Evolutionary conservation across 2,797 vertebrate species (phyloP), one percentile per base, ranked within the genome.

Genomic region (Macrochelys suwanniensis): DNA sequence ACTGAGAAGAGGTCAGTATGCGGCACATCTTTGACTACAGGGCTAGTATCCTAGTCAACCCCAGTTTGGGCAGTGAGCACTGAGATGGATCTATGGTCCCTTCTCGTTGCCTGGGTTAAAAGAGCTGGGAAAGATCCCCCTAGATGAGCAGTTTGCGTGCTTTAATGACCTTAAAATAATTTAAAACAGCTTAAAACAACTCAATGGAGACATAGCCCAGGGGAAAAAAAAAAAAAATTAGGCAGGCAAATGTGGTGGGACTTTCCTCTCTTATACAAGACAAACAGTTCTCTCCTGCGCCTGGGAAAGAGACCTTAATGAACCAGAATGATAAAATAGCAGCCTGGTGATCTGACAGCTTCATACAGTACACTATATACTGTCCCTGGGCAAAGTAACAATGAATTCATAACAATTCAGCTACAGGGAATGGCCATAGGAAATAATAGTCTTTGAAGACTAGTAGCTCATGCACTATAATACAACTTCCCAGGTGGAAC

Each of bases 11-110:
- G 84, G 80, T 71, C 89, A 96, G 87, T 11, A 77, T 92, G 90
- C 76, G 80, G 6, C 1, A 0, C 1, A 0, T 42, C 26, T n/a
- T 26, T 21, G 15, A 54, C 42, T 33, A 54, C 15, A 54, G 3
- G 21, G 89, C 56, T 89, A 1, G 4, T 25, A n/a, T 68, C 57
- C 74, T 0, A 0, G 4, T 33, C 0, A 4, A 25, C 17, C 59
- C 88, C 1, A 1, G 42, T n/a, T 28, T 79, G n/a, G 17, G 59
- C 65, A 90, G 59, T 9, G 16, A 56, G 74, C 37, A 5, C 26
- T 76, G 1, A 2, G 71, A 77, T 71, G 56, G 45, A 0, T 79
- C 79, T 54, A 57, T 6, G 12, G 57, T 59, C 2, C 12, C 56
- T 25, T 56, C 12, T 59, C 31, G 1, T 15, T 59, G 11, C 28